These are phyloP conservation scores for Dendroctonus valens DNA, from an alignment of 1,140 invertebrate species.

Conservation along the genomic window DNA sequence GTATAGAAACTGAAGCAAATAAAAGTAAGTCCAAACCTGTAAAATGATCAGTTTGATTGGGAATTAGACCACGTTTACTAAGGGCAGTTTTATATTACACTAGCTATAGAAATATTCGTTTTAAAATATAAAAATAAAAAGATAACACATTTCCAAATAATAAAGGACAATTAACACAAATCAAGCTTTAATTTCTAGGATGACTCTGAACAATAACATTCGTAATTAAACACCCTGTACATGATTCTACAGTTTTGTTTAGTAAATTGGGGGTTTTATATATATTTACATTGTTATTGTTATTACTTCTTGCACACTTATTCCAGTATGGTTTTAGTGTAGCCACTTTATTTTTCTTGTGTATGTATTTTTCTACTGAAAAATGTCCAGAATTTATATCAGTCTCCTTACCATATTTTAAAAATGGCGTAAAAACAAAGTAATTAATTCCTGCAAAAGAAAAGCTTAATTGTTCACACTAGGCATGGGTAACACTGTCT, in stretches of 20 bases:
- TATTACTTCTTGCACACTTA: conserved; percentile 1
- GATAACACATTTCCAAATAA: conserved; percentile 14
- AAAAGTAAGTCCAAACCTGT: too few species aligned
- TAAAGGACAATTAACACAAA: conserved; percentile 21
- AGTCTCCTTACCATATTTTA: too few species aligned
- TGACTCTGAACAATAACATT: conserved; percentile 24
- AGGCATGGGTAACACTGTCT: too few species aligned
- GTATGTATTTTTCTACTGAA: neutral
- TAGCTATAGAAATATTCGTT: conserved; percentile 31
- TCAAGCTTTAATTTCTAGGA: conserved; percentile 22
- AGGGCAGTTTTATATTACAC: conserved; percentile 33
- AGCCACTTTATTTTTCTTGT: neutral
- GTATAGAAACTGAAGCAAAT: too few species aligned
- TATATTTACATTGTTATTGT: conserved; percentile 21
- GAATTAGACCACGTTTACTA: conserved; percentile 11
- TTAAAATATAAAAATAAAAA: conserved; percentile 31
- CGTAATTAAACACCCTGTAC: conserved; percentile 30
- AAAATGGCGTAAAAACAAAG: too few species aligned
- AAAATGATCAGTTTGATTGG: too few species aligned
- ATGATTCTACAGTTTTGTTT: conserved; percentile 18
- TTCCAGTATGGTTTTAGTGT: too few species aligned
- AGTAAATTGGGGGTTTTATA: conserved; percentile 13
- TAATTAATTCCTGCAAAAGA: too few species aligned
- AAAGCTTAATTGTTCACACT: too few species aligned
- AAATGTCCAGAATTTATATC: too few species aligned